phyloP scores from a whole-genome alignment of 2,113 vertebrate genomes.

The Aviceda subcristata region DNA sequence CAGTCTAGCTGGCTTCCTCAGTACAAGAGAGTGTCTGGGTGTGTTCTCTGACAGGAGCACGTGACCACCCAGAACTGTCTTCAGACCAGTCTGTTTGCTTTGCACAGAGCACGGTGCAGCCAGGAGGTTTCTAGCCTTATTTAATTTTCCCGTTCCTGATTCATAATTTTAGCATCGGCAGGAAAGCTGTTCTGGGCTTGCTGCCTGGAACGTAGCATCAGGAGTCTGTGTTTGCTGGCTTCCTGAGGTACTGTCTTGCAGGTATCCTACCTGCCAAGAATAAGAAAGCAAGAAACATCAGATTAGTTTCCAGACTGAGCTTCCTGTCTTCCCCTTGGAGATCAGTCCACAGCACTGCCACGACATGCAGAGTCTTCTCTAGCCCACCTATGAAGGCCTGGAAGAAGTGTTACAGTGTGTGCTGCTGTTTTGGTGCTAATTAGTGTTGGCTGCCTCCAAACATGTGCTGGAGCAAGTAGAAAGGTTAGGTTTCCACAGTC shows the following conservation, averaged over 20 bases:
- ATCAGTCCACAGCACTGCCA: background rate
- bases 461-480: background rate
- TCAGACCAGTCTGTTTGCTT: background rate
- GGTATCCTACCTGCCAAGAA: conserved; percentile 56
- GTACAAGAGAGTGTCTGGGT: background rate
- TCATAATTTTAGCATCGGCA: conserved; percentile 5
- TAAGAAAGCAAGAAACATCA: conserved; percentile 18
- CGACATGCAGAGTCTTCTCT: background rate
- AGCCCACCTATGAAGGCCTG: conserved; percentile 14
- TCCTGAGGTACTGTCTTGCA: background rate
- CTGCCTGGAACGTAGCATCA: background rate
- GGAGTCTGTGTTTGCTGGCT: background rate
- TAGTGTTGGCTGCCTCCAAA: background rate
- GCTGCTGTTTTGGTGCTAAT: background rate
- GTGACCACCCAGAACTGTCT: background rate
- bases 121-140: background rate
- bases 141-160: background rate
- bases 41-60: background rate
- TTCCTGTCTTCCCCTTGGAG: conserved; percentile 34
- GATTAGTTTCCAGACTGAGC: conserved; percentile 23
- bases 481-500: background rate
- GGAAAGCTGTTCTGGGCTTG: conserved; percentile 14
- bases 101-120: background rate
- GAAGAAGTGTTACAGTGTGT: background rate
- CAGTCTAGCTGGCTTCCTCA: background rate